These are phyloP conservation scores for Blomia tropicalis DNA, from an alignment of 2,888 invertebrate species.

Conservation along the genomic window DNA sequence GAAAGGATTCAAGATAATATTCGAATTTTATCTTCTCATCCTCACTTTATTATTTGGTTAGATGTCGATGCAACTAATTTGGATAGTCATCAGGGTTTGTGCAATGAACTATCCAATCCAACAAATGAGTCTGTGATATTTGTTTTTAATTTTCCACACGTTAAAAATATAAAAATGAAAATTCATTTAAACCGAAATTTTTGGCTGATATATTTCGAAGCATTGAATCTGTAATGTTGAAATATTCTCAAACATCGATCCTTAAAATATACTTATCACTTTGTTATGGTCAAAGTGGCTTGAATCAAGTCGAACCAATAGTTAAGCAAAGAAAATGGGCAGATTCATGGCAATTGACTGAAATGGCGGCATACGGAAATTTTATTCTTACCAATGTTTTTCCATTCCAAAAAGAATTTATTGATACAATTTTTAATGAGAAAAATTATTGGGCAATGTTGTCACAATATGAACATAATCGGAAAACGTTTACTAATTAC, in stretches of 20 bases:
- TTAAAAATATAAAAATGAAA: slow-evolving; percentile 21
- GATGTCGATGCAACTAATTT: slow-evolving; percentile 18
- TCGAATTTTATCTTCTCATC: background rate
- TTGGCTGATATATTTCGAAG: slow-evolving; percentile 11
- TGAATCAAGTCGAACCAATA: background rate
- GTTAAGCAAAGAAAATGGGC: background rate
- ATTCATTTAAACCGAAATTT: slow-evolving; percentile 19
- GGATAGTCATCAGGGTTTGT: background rate
- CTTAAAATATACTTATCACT: slow-evolving; percentile 14
- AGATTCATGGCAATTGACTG: slow-evolving; percentile 20
- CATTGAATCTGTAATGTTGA: background rate
- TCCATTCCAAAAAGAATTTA: slow-evolving; percentile 9
- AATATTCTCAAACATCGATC: background rate
- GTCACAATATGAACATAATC: background rate
- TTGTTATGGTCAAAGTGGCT: slow-evolving; percentile 19
- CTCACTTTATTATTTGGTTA: slow-evolving; percentile 4
- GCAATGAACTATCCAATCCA: background rate
- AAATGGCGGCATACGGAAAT: slow-evolving; percentile 20
- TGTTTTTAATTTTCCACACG: slow-evolving; percentile 6
- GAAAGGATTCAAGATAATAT: slow-evolving; percentile 3
- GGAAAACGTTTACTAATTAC: background rate
- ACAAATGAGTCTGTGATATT: background rate
- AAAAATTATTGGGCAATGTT: background rate
- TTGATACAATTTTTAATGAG: background rate
- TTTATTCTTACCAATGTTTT: slow-evolving; percentile 14